Base-by-base conservation (phyloP, 2,888 invertebrate genomes). In the Timema podura region DNA sequence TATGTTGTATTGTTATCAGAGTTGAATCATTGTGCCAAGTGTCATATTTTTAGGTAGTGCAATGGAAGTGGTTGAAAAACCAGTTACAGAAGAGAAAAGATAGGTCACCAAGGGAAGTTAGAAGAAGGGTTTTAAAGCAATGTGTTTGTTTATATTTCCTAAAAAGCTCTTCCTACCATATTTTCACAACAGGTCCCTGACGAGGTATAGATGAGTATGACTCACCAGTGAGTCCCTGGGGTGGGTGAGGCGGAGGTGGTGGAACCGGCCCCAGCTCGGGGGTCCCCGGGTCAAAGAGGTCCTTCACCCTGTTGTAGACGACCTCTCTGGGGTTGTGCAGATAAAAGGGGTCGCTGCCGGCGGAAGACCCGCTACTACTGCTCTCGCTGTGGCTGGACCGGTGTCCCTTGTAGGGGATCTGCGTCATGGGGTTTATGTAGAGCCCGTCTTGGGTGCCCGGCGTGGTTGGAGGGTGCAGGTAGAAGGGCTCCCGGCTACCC, bases 251-350 rank as follows among this genome's bases (percentile, higher is more conserved):
- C 0, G 68, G 67, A 13, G 74, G 70, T 74, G 49, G 65, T 10
- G 68, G 70, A 15, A 61, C 30, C 7, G 67, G 45, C 49, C 45
- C 69, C 5, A 51, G 44, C 5, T 47, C 15, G 15, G 65, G 59
- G 45, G 71, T 68, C 57, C 73, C 68, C 16, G 68, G 68, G n/a
- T 90, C 89, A 82, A 95, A 95, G 73, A 95, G 83, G 79, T 93
- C 92, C 68, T 92, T 87, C 66, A 95, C 93, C 68, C 93, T 87
- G 80, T 93, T 93, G 81, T 94, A 93, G 73, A 89, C 87, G 61
- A 92, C 84, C 75, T 92, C 91, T 71, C 91, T 90, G 0, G 91
- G 91, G 77, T 90, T 90, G 82, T 95, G 95, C 68, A 95, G 85
- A 80, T 92, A 95, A 84, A 95, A 95, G 7, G 91, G 88, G 77